Conservation (phyloP, 2,797 vertebrate species). For the Lepilemur ruficaudatus region DNA sequence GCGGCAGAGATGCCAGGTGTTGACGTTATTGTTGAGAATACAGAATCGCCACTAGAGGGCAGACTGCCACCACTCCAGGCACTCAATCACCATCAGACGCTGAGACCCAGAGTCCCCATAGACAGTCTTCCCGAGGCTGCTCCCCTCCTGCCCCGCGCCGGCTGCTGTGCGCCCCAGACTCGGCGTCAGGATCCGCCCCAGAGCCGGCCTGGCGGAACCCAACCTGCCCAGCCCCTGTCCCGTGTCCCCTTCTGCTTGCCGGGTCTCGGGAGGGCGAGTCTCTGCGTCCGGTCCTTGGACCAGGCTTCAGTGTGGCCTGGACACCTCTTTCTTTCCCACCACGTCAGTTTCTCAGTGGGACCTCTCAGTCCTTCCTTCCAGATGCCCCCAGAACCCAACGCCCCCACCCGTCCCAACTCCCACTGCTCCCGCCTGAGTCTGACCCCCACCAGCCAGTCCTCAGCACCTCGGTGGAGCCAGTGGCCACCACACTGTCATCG, state of each 20-base stretch:
- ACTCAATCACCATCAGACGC: background rate
- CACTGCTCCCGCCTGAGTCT: background rate
- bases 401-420: background rate
- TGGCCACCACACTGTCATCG: background rate
- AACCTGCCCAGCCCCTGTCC: background rate
- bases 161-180: no score
- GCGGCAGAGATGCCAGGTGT: no score
- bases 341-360: background rate
- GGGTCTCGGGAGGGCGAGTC: background rate
- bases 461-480: background rate
- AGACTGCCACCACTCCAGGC: no score
- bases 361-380: background rate
- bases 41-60: background rate
- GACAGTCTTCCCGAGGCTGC: no score
- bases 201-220: background rate
- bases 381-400: background rate
- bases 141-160: no score
- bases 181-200: no score
- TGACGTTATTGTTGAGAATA: no score
- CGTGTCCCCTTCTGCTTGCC: background rate
- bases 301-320: background rate
- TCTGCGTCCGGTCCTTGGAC: background rate
- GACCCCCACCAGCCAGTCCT: background rate
- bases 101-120: background rate
- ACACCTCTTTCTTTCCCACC: background rate